Conservation (phyloP, 2,113 vertebrate species). For the Globicephala melas region DNA sequence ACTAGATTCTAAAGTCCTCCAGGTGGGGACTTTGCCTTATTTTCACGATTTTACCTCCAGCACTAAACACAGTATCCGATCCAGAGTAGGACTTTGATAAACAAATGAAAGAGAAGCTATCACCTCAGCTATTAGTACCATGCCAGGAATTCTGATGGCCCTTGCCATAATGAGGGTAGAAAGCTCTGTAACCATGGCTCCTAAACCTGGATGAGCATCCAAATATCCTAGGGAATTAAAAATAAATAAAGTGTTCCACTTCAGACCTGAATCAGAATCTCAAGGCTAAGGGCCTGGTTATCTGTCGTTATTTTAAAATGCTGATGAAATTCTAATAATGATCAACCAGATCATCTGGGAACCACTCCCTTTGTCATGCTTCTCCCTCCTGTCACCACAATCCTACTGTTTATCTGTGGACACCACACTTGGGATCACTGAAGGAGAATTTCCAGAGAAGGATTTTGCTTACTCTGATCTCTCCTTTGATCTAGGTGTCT, state of each 20-base stretch:
- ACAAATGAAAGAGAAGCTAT: background rate
- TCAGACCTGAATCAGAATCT: background rate
- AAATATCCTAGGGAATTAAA: background rate
- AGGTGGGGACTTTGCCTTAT: background rate
- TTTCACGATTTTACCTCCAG: background rate
- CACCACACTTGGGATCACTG: background rate
- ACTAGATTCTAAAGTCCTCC: background rate
- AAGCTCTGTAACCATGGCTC: background rate
- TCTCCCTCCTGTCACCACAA: background rate
- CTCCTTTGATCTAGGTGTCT: background rate
- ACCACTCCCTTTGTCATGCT: background rate
- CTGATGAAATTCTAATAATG: background rate
- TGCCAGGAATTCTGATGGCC: background rate
- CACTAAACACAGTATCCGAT: background rate
- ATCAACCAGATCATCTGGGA: background rate
- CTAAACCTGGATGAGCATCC: background rate
- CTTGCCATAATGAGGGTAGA: background rate
- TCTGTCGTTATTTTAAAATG: background rate
- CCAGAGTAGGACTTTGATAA: background rate
- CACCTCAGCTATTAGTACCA: background rate
- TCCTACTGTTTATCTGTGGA: background rate
- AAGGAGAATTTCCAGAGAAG: background rate
- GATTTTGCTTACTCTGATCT: background rate
- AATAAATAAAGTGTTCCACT: background rate
- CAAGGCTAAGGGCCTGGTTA: background rate